Evolutionary conservation across 2,113 vertebrate species (phyloP).

Genomic region (Sander vitreus): DNA sequence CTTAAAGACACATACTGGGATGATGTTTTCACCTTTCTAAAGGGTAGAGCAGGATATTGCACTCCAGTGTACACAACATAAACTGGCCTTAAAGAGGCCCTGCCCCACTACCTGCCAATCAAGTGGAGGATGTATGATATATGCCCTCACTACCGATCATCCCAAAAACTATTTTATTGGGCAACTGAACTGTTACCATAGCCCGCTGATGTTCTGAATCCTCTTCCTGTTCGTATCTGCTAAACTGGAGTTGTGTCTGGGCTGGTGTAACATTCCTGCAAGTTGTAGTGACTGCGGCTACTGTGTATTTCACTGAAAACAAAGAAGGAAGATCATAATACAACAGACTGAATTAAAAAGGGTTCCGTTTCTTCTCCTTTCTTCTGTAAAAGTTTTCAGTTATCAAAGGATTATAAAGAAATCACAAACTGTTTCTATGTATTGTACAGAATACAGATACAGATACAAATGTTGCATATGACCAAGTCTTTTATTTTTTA

Average conservation of each 20-base stretch:
- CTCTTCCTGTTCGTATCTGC: conserved; percentile 75
- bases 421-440: conserved; percentile 81
- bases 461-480: conserved; percentile 80
- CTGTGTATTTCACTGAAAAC: conserved; percentile 78
- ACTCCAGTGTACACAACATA: conserved; percentile 52
- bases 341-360: conserved; percentile 54
- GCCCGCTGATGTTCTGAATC: conserved; percentile 65
- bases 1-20: conserved; percentile 62
- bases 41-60: conserved; percentile 55
- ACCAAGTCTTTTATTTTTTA: conserved; percentile 77
- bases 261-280: conserved; percentile 81
- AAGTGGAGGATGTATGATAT: conserved; percentile 75
- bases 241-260: conserved; percentile 77
- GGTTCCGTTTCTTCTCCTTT: conserved; percentile 71
- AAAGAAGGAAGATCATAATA: conserved; percentile 69
- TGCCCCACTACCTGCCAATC: conserved; percentile 70
- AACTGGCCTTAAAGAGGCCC: conserved; percentile 57
- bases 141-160: conserved; percentile 59
- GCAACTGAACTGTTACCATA: conserved; percentile 65
- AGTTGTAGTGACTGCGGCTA: conserved; percentile 77
- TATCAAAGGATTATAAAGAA: conserved; percentile 73
- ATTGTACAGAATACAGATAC: conserved; percentile 84
- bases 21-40: conserved; percentile 49
- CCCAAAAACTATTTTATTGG: conserved; percentile 58
- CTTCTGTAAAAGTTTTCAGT: conserved; percentile 78